Evolutionary conservation across 2,797 vertebrate genomes (phyloP), one percentile per base, ranked within the genome.

Genomic region (Aldrovandia affinis): DNA sequence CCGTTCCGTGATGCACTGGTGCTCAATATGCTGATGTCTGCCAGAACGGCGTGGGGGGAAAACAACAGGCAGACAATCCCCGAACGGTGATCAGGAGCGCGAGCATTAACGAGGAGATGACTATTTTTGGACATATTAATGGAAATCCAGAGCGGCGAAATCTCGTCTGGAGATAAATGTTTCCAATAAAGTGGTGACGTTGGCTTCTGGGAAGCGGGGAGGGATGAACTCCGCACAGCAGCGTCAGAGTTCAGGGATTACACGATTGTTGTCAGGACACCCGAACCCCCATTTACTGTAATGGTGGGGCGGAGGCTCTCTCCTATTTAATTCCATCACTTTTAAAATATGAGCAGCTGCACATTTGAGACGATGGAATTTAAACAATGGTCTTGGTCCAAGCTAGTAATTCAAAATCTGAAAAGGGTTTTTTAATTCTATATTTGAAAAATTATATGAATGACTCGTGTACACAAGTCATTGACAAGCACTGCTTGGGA

Each of bases 51-150:
- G 9, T 47, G 15, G 73, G 47, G 22, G 39, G 15, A 47, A 77
- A 47, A 77, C 70, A 75, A 36, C 70, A 42, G 36, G 70, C 9
- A 25, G 70, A 42, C 8, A 22, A 47, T 77, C 9, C 73, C 73
- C 22, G 47, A 77, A 77, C 22, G 10, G 33, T 70, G 68, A 70
- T 70, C 68, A 70, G 68, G 68, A 70, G n/a, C 39, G 73, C 25
- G 42, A 44, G 25, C 42, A n/a, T 77, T 77, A 77, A 77, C 15
- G 20, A 47, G 39, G 73, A 44, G 42, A 47, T 42, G 25, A 22
- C 73, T 77, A 77, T 77, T 77, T 77, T 47, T 47, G 39, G 42
- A 44, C 73, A 33, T 47, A 77, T 77, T 77, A 77, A 77, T 77
- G 73, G 73, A 77, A 77, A 47, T 47, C 42, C 42, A 77, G 39